phyloP scores from a whole-genome alignment of 2,797 vertebrate species.

The Falco novaeseelandiae region DNA sequence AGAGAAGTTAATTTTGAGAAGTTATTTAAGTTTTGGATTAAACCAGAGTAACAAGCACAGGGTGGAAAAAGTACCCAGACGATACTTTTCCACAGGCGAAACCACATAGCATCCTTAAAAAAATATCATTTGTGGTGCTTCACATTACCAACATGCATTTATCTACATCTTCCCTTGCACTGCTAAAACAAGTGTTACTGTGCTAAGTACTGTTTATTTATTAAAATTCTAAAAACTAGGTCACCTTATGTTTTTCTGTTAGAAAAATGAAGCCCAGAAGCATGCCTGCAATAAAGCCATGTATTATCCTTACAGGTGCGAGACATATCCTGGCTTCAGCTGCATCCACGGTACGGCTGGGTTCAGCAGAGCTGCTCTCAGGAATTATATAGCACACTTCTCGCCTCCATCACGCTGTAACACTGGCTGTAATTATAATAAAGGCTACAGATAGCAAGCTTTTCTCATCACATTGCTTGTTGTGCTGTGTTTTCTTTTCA shows the following conservation, averaged over 20 bases:
- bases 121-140: neutral
- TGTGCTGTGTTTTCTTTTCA: neutral
- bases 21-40: neutral
- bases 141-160: neutral
- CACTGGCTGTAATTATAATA: too few species aligned
- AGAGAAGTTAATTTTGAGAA: neutral
- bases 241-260: neutral
- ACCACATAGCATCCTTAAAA: neutral
- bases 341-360: rapidly evolving
- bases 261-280: neutral
- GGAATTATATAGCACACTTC: rapidly evolving
- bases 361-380: neutral
- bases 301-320: neutral
- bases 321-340: rapidly evolving
- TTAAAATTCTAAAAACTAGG: neutral
- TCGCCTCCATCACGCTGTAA: neutral
- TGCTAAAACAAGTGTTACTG: rapidly evolving
- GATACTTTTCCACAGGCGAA: neutral
- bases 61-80: neutral
- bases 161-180: neutral
- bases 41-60: neutral
- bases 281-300: too few species aligned
- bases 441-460: neutral
- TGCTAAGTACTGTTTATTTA: neutral
- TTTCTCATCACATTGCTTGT: neutral